Conservation (phyloP, 1,140 invertebrate genomes). For the Caenorhabditis tropicalis region DNA sequence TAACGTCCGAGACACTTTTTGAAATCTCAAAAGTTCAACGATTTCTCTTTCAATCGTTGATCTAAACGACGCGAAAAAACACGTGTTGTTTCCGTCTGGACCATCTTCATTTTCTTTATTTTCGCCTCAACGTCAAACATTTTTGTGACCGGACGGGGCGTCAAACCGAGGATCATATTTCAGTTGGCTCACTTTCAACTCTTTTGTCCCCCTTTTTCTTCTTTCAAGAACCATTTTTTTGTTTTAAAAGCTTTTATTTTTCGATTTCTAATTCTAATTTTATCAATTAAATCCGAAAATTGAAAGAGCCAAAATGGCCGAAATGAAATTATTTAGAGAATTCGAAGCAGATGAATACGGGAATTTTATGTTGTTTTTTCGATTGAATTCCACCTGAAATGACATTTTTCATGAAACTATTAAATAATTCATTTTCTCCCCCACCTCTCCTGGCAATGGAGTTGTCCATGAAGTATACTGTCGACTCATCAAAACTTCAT, state of each 20-base stretch:
- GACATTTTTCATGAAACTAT: too few species aligned
- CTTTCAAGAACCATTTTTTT: slow-evolving; percentile 8
- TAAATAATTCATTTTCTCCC: neutral
- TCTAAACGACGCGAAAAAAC: neutral
- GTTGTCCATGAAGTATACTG: slow-evolving; percentile 52
- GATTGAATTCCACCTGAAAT: slow-evolving; percentile 37
- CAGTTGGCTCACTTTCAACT: neutral
- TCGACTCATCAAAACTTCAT: slow-evolving; percentile 46
- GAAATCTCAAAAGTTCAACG: neutral
- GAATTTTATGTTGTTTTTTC: slow-evolving; percentile 30
- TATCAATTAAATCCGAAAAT: neutral
- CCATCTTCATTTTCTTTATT: neutral
- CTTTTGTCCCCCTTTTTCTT: neutral
- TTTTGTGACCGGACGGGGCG: slow-evolving; percentile 35
- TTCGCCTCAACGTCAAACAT: neutral
- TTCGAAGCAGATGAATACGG: neutral
- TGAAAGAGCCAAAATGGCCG: neutral
- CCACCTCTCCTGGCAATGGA: slow-evolving; percentile 43
- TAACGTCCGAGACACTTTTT: too few species aligned
- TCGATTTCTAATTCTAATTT: neutral
- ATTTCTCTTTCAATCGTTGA: neutral
- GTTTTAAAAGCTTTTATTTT: neutral
- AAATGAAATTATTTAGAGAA: neutral
- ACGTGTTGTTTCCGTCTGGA: slow-evolving; percentile 17
- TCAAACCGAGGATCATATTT: slow-evolving; percentile 18